These are phyloP conservation scores for Diplolepis rosae DNA, from an alignment of 2,888 invertebrate species.

Conservation along the genomic window DNA sequence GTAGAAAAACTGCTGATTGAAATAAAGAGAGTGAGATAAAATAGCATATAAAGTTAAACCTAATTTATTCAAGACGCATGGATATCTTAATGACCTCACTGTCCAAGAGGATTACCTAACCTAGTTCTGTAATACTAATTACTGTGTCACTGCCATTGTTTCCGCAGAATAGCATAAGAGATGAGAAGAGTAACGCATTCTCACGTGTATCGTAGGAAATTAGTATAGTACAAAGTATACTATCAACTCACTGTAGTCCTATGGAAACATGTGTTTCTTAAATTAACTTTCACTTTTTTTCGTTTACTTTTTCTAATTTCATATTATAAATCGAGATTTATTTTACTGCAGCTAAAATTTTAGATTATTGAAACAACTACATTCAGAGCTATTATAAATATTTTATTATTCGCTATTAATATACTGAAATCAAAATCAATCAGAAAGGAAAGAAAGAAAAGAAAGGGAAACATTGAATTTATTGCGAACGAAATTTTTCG, in stretches of 20 bases:
- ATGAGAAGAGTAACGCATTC: conserved; percentile 24
- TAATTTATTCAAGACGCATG: not conserved
- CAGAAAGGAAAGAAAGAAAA: too few species aligned
- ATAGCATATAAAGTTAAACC: too few species aligned
- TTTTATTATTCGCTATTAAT: too few species aligned
- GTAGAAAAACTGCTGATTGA: too few species aligned
- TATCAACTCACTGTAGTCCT: conserved; percentile 8
- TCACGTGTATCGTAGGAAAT: not conserved
- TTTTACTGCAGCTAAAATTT: too few species aligned
- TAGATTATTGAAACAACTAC: too few species aligned
- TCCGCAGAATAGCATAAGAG: conserved; percentile 40
- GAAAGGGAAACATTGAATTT: too few species aligned
- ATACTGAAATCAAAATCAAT: too few species aligned
- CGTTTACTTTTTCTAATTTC: conserved; percentile 18
- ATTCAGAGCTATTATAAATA: too few species aligned
- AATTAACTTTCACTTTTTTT: conserved; percentile 24
- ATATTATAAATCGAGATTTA: too few species aligned
- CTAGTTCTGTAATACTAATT: conserved; percentile 36
- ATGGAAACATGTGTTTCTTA: conserved; percentile 8
- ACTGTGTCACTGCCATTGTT: conserved; percentile 60
- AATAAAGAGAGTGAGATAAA: too few species aligned
- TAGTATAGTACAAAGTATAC: not conserved
- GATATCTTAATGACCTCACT: not conserved
- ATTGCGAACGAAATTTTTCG: too few species aligned
- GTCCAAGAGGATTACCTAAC: conserved; percentile 12